Conservation (phyloP, 2,888 invertebrate species). For the Lithophane ornitopus region DNA sequence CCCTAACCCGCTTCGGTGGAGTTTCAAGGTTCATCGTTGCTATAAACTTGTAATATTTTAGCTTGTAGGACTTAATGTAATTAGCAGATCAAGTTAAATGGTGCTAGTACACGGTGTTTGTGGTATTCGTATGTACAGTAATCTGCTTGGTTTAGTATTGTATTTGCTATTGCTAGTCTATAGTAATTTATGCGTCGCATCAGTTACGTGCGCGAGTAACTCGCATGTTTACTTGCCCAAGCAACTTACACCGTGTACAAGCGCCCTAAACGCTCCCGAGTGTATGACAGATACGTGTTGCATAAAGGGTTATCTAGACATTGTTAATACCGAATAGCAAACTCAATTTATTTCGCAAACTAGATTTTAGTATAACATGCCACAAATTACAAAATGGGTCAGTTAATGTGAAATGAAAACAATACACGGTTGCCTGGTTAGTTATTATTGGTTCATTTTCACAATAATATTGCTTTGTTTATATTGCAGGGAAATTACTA, state of each 20-base stretch:
- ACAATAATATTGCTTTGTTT: conserved; percentile 19
- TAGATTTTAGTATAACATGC: conserved; percentile 1
- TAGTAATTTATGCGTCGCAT: not conserved
- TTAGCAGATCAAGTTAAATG: conserved; percentile 24
- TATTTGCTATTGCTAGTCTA: too few relatives aligned
- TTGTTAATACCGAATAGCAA: not conserved
- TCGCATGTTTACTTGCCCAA: not conserved
- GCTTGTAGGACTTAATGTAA: conserved; percentile 15
- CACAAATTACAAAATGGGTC: not conserved
- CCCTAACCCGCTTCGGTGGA: conserved; percentile 53
- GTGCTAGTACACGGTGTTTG: not conserved
- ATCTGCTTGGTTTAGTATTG: not conserved
- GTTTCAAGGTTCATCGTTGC: conserved; percentile 56
- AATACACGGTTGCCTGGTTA: not conserved
- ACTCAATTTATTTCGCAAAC: conserved; percentile 18
- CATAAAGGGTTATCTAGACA: not conserved
- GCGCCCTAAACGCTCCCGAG: not conserved
- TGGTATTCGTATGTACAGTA: not conserved
- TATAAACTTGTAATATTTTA: conserved; percentile 56
- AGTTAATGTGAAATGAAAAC: conserved; percentile 11
- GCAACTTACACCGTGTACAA: not conserved
- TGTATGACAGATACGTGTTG: not conserved
- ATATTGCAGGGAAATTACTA: not conserved
- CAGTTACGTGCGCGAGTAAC: not conserved
- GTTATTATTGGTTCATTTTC: not conserved